Percentiles rank a stretch among this genome's conserved stretches.
Conservation (phyloP, 2,888 invertebrate species). For the Thelaira solivaga region DNA sequence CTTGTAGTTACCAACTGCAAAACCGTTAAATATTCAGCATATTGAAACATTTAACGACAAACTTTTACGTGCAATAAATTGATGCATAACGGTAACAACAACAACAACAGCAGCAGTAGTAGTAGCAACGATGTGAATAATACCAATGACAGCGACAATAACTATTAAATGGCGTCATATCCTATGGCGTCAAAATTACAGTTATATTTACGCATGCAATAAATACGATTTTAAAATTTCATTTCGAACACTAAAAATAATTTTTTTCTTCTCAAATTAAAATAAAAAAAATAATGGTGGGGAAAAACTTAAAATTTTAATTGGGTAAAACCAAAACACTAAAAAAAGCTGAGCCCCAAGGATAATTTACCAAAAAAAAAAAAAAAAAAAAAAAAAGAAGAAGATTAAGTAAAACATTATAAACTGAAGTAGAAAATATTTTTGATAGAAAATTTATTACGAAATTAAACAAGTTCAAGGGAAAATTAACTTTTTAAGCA, state of each 20-base stretch:
- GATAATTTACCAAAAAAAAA: too few species aligned
- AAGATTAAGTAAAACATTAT: too few species aligned
- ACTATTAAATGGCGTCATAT: slow-evolving; percentile 56
- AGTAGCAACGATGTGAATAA: not conserved
- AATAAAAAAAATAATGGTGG: not conserved
- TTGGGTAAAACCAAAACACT: too few species aligned
- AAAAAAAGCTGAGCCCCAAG: too few species aligned
- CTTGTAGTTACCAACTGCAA: not conserved
- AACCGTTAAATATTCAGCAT: slow-evolving; percentile 1
- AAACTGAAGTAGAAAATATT: too few species aligned
- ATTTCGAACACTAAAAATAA: too few species aligned
- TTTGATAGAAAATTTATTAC: too few species aligned
- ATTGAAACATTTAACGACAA: slow-evolving; percentile 38
- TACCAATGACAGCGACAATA: slow-evolving; percentile 18
- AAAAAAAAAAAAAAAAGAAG: too few species aligned
- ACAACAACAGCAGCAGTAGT: not conserved
- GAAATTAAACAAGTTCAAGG: too few species aligned
- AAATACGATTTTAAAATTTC: slow-evolving; percentile 2
- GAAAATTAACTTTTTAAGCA: too few species aligned
- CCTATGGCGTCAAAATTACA: slow-evolving; percentile 50
- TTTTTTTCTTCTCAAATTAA: not conserved
- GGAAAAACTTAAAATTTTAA: too few species aligned
- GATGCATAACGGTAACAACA: slow-evolving; percentile 24
- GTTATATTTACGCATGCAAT: slow-evolving; percentile 26
- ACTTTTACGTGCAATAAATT: slow-evolving; percentile 23